phyloP scores from a whole-genome alignment of 2,797 vertebrate species.

The Otolemur crassicaudatus region DNA sequence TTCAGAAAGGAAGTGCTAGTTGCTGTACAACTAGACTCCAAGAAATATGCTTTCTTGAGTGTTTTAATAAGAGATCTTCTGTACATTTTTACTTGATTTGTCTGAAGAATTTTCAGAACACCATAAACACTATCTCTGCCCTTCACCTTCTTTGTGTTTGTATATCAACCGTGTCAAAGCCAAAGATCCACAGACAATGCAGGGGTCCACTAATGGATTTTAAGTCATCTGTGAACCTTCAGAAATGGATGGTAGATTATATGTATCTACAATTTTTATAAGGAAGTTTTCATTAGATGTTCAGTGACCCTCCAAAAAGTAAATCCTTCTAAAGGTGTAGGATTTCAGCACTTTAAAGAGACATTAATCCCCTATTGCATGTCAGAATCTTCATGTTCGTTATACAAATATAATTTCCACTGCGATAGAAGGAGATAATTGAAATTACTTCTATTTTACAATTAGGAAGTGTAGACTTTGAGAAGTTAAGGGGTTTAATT shows the following conservation, averaged over 20 bases:
- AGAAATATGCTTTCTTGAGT: background rate
- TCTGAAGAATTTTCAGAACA: background rate
- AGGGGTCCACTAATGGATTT: background rate
- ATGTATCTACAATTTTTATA: background rate
- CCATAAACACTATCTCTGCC: background rate
- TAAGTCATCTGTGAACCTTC: background rate
- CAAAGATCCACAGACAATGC: background rate
- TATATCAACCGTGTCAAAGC: background rate
- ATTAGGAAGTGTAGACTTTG: constrained; percentile 36
- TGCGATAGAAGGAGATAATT: background rate
- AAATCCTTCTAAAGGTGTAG: background rate
- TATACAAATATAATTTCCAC: background rate
- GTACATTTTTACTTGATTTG: background rate
- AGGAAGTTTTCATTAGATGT: constrained; percentile 3
- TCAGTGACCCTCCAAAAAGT: background rate
- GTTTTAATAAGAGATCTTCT: background rate
- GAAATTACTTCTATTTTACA: constrained; percentile 26
- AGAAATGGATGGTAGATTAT: background rate
- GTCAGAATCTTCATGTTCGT: background rate
- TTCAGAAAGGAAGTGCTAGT: background rate
- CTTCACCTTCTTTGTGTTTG: background rate
- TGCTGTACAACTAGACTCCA: background rate
- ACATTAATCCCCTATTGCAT: background rate
- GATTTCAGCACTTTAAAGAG: background rate
- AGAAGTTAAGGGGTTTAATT: constrained; percentile 12